Percentiles rank a stretch among this genome's conserved stretches.
Conservation (phyloP, 2,797 vertebrate species). For the Rhinogobio ventralis region DNA sequence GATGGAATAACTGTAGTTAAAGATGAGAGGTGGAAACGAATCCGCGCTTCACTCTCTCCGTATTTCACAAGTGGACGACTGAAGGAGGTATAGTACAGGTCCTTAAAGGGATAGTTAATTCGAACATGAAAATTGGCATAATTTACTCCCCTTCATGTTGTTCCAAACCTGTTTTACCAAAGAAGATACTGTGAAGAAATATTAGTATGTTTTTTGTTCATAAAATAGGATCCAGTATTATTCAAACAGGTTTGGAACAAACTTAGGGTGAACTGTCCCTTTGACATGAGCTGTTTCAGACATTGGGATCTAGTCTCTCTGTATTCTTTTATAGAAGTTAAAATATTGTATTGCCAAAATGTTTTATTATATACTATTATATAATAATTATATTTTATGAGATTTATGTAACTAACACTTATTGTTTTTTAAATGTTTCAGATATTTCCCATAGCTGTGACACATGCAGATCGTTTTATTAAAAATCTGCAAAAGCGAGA, state of each 20-base stretch:
- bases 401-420: not conserved
- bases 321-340: not conserved
- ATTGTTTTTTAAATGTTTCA: slow-evolving; percentile 63
- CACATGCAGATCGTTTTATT: slow-evolving; percentile 80
- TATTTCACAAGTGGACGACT: slow-evolving; percentile 83
- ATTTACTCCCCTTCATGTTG: not conserved
- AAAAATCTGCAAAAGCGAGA: slow-evolving; percentile 73
- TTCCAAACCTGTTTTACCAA: not conserved
- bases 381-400: not conserved
- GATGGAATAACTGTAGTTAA: slow-evolving; percentile 65
- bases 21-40: slow-evolving; percentile 83
- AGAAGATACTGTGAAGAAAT: not conserved
- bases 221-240: not conserved
- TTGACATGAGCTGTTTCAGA: not conserved
- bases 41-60: slow-evolving; percentile 77
- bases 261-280: not conserved
- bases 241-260: not conserved
- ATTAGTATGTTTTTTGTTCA: not conserved
- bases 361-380: not conserved
- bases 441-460: slow-evolving; percentile 82
- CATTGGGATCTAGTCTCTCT: not conserved
- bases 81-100: slow-evolving; percentile 76
- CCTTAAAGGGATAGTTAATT: not conserved
- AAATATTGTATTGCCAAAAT: not conserved
- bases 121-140: not conserved